A percentile compares a stretch with the other conserved stretches of the same genome.
These are phyloP conservation scores for Sciurus niger DNA, from an alignment of 2,113 vertebrate species.

Conservation along the genomic window DNA sequence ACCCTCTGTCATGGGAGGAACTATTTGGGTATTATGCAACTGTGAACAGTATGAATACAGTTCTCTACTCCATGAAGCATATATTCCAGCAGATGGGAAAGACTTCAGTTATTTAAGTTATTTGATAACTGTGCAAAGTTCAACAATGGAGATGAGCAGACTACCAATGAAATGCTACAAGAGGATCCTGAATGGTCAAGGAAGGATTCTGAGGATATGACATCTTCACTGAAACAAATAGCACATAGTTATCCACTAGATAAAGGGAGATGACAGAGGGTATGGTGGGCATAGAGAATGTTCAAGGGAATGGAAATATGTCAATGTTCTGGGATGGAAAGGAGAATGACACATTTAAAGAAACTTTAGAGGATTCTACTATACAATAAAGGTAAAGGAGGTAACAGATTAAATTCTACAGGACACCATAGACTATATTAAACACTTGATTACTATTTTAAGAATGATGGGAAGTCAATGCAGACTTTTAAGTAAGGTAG, in stretches of 20 bases:
- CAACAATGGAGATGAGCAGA: not conserved
- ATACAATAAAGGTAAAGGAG: not conserved
- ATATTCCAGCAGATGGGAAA: not conserved
- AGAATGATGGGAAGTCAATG: not conserved
- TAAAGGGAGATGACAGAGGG: not conserved
- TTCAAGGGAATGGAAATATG: not conserved
- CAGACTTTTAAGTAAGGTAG: not conserved
- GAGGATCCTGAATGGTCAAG: not conserved
- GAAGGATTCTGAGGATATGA: not conserved
- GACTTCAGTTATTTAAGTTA: slow-evolving; percentile 19
- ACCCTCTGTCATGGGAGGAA: not conserved
- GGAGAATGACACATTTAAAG: not conserved
- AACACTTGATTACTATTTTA: not conserved
- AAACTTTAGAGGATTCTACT: not conserved
- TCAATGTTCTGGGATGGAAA: not conserved
- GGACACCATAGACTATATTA: not conserved
- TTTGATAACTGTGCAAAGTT: slow-evolving; percentile 32
- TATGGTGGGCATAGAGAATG: not conserved
- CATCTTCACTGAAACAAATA: slow-evolving; percentile 22
- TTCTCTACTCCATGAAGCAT: not conserved
- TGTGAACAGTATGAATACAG: not conserved
- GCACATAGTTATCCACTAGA: not conserved
- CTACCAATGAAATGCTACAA: not conserved
- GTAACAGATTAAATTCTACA: not conserved
- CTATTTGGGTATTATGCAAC: not conserved